Base-by-base conservation (phyloP, 2,888 invertebrate genomes). In the Frankliniella intonsa region DNA sequence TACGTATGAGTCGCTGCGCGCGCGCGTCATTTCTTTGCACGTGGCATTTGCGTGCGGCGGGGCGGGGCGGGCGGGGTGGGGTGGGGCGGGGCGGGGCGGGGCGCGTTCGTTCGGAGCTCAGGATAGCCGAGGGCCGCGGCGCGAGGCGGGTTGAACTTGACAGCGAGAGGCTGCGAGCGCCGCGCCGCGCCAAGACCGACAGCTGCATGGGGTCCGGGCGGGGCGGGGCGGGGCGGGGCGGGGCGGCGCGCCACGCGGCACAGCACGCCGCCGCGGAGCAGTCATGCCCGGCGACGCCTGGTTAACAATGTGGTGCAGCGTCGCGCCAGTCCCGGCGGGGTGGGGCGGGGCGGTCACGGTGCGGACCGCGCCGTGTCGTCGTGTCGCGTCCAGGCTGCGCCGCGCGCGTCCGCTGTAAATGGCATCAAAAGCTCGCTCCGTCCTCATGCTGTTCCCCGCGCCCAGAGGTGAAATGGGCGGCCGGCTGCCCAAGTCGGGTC, bases 1-100 rank as follows among this genome's bases (percentile, higher is more conserved):
- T 92, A 88, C 89, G 88, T 38, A 38, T 38, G 38, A 3, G 5
- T 38, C 76, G 50, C 69, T 25, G 22, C 50, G 5, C 51, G 50
- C 25, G 50, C 22, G 80, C 12, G 17, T 17, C 55, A 14, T 2
- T 55, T 55, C 17, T 55, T 2, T 7, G 7, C 14, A 12, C 55
- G 55, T 55, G 12, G 55, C 3, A 5, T 12, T 8, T 38, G 38
- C 38, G 38, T 38, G 38, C 38, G 38, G 38, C 38, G 38, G 38
- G 38, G 3, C 3, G 38, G 38, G 38, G 3, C 2, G 38, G 5
- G 38, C 38, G 38, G 38, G 38, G 38, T 5, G 38, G 38, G 38
- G 38, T 5, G 38, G 38, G 38, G 38, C 38, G 38, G 38, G 38
- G 38, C 38, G 38, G 38, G 38, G 38, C 38, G 38, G 38, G 38